These are phyloP conservation scores for Furcifer pardalis DNA, from an alignment of 2,797 vertebrate genomes.

Conservation along the genomic window DNA sequence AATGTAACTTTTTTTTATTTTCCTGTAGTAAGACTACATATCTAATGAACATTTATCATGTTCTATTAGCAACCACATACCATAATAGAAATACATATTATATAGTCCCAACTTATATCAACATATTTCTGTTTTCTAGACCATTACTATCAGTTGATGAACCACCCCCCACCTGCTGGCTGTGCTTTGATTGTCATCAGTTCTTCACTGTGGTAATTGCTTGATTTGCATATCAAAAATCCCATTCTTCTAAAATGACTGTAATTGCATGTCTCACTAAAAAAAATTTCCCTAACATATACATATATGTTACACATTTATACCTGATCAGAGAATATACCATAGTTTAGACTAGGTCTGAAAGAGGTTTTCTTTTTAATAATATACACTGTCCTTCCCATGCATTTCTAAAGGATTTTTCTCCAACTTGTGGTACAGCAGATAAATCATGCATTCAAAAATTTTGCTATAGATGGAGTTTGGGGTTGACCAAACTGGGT, in stretches of 20 bases:
- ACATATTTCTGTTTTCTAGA: background rate
- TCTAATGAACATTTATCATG: background rate
- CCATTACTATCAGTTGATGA: background rate
- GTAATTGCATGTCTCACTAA: background rate
- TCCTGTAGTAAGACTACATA: background rate
- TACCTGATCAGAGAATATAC: background rate
- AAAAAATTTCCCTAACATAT: background rate
- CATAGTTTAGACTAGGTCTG: background rate
- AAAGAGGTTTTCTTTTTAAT: no score
- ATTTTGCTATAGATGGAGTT: background rate
- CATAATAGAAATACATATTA: background rate
- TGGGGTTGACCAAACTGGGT: background rate
- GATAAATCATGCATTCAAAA: background rate
- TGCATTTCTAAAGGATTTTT: background rate
- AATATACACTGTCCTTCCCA: no score
- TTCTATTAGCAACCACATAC: background rate
- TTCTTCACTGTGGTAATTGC: conserved; percentile 11
- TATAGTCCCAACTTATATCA: background rate
- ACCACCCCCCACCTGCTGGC: background rate
- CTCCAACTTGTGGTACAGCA: background rate
- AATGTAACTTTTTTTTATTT: background rate
- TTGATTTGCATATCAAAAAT: conserved; percentile 12
- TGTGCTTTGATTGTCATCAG: conserved; percentile 12
- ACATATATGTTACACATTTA: no score
- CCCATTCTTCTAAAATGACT: background rate